Evolutionary conservation across 2,888 invertebrate genomes (phyloP).

Genomic region (Encarsia formosa): DNA sequence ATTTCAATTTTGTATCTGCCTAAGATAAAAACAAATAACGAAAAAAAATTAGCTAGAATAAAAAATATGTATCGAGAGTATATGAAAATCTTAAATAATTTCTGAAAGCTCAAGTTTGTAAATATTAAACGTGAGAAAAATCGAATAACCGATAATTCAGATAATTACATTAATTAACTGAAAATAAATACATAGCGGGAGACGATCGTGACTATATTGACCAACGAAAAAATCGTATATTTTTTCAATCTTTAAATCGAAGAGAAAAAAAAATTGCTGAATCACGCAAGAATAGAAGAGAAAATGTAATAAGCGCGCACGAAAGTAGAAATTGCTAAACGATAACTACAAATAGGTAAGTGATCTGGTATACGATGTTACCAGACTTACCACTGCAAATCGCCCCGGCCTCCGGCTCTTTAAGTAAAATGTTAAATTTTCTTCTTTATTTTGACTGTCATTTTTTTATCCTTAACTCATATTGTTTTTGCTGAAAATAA

Average conservation of each 20-base stretch:
- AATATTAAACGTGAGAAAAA: neutral
- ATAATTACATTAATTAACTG: neutral
- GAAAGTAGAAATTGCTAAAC: neutral
- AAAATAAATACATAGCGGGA: neutral
- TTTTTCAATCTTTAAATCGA: slow-evolving; percentile 7
- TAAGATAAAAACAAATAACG: too few relatives aligned
- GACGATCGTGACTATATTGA: slow-evolving; percentile 9
- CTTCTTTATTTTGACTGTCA: too few relatives aligned
- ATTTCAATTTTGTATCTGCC: too few relatives aligned
- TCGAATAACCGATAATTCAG: neutral
- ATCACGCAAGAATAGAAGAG: neutral
- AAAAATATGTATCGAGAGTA: neutral
- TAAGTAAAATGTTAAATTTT: too few relatives aligned
- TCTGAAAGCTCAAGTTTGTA: neutral
- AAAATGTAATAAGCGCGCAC: neutral
- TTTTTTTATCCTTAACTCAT: too few relatives aligned
- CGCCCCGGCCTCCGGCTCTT: slow-evolving; percentile 26
- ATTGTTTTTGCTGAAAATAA: too few relatives aligned
- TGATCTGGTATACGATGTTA: slow-evolving; percentile 28
- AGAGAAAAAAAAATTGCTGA: neutral
- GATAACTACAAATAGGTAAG: too few relatives aligned
- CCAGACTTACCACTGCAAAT: slow-evolving; percentile 17
- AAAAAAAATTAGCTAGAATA: neutral
- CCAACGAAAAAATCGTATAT: slow-evolving; percentile 14
- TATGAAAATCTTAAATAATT: neutral